Base-by-base conservation (phyloP, 2,888 invertebrate species). In the Cheilosia urbana region DNA sequence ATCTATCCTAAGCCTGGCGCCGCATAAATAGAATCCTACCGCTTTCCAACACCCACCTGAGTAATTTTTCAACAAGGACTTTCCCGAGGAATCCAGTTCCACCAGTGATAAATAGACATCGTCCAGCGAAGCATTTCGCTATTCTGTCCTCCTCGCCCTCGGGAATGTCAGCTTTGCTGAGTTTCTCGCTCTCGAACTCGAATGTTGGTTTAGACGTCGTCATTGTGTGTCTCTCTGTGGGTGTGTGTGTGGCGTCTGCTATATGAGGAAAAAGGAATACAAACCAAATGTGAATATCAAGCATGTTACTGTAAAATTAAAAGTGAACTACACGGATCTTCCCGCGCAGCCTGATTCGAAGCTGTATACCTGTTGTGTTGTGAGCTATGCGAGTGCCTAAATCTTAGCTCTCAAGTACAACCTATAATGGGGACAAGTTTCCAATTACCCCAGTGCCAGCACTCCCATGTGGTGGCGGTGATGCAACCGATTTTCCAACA, bases 61-160 rank as follows among this genome's bases (percentile, higher is more conserved):
- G 87, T 19, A 92, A 88, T 89, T 92, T 92, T 87, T 92, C 92
- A 34, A 92, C 90, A 42, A 92, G 88, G 77, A 92, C 92, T 88
- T 92, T 92, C 82, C 92, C 92, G 40, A 92, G 88, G 82, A 92
- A 92, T n/a, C 92, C 92, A 4, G 92, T 92, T 72, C 92, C 92
- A 34, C 92, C 92, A 40, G 92, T 92, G 69, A 92, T 91, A 79
- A 92, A 91, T 17, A 92, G 88, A 60, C 89, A 89, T 66, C 91
- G 91, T 24, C 90, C 92, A 68, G 89, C 89, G 75, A 91, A 92
- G 73, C 90, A 89, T 79, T 90, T 89, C 2, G 91, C 90, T 62
- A 92, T 88, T 65, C 92, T 91, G 89, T 92, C 92, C 76, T 90
- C 90, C 76, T 91, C 92, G 53, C 87, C 88, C 37, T 89, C 89